These are phyloP conservation scores for Calameuta idolon DNA, from an alignment of 2,888 invertebrate species.

Conservation along the genomic window DNA sequence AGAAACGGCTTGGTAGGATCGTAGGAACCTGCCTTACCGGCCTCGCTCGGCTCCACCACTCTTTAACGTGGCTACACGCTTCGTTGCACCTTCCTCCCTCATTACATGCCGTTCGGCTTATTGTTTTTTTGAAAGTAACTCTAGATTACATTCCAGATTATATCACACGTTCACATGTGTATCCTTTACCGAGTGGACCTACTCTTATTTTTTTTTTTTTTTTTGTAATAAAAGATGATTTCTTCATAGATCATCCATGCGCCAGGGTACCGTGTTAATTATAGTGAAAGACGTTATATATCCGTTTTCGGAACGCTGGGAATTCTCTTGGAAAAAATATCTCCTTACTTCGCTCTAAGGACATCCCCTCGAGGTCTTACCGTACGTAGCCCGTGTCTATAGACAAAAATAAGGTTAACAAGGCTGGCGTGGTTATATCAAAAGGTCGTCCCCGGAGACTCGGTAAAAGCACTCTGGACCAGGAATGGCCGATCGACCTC, in stretches of 20 bases:
- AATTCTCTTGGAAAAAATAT: not conserved
- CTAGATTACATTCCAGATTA: slow-evolving; percentile 10
- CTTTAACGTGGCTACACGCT: slow-evolving; percentile 35
- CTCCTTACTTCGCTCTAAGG: not conserved
- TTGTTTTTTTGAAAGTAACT: slow-evolving; percentile 53
- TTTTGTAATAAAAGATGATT: not conserved
- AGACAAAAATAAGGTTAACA: too few relatives aligned
- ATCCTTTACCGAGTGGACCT: not conserved
- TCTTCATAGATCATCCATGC: not conserved
- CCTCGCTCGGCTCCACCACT: slow-evolving; percentile 23
- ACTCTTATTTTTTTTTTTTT: not conserved
- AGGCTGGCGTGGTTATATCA: not conserved
- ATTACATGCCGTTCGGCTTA: slow-evolving; percentile 56
- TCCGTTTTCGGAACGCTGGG: not conserved
- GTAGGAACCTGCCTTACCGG: slow-evolving; percentile 10
- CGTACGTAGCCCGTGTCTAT: not conserved
- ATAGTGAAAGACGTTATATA: not conserved
- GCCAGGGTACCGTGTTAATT: not conserved
- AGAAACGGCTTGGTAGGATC: not conserved
- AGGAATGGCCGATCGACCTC: not conserved
- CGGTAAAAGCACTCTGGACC: not conserved
- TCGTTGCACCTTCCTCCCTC: slow-evolving; percentile 54
- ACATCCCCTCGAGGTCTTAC: not conserved
- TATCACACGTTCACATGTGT: not conserved
- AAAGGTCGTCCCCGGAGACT: not conserved